Evolutionary conservation across 2,888 invertebrate species (phyloP), one percentile per base, ranked within the genome.

Genomic region (Atherix ibis): DNA sequence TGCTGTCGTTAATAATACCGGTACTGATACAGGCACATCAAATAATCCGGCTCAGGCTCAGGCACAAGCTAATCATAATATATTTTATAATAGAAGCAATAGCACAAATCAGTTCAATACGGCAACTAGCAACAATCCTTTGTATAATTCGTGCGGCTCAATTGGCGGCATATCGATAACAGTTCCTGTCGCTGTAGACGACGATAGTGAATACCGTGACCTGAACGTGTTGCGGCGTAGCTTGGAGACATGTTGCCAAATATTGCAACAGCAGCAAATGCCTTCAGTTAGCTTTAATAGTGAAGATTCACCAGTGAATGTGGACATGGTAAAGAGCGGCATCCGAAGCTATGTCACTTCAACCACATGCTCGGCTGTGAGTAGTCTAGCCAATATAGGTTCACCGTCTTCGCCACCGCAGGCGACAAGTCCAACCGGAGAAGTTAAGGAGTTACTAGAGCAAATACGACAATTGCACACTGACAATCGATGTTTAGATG

Each of bases 341-440:
- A 50, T 50, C 46, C 55, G 46, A 43, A 62, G 51, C 31, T 55
- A 52, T 42, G 53, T 58, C 16, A 64, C 65, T 42, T 67, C 67
- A 27, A 64, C 65, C 43, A 68, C 67, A 26, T 67, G 71, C 34
- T 74, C 75, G n/a, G 75, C 73, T 47, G 71, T 76, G 37, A 76
- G 76, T 49, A 76, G 76, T 53, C 56, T 76, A 44, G 71, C 72
- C 5, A 76, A 76, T 49, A 53, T 69, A 38, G 74, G 72, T 31
- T 73, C 75, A 5, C 74, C 74, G 18, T 71, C 70, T 44, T 83
- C 84, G 1, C 83, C 84, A 1, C 83, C 83, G 0, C 71, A 76
- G 46, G 79, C 82, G 3, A 84, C 82, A n/a, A 82, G 81, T 50
- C 84, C 84, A 4, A 82, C 81, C 9, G 57, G 54, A n/a, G 76